A percentile compares a stretch with the other conserved stretches of the same genome.
These are phyloP conservation scores for Myotis lucifugus DNA, from an alignment of 2,113 vertebrate species.

Conservation along the genomic window DNA sequence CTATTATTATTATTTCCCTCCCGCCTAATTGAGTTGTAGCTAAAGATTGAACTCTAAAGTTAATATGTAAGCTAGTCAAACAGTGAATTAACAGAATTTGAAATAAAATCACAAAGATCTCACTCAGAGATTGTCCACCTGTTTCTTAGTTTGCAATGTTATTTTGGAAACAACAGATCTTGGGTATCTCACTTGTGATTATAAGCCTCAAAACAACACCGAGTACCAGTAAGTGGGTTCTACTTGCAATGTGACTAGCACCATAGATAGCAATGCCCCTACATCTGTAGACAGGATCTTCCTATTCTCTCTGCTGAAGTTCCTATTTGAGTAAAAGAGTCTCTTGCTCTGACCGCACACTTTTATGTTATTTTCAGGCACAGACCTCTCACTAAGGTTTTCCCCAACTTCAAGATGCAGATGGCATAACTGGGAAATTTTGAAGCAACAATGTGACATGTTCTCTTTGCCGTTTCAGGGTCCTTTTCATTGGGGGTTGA, in stretches of 20 bases:
- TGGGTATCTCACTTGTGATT: background rate
- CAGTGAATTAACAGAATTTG: background rate
- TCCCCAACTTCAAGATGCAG: background rate
- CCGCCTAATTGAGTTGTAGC: background rate
- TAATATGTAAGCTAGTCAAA: background rate
- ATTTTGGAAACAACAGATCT: background rate
- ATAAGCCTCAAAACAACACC: background rate
- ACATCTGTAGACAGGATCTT: background rate
- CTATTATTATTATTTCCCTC: background rate
- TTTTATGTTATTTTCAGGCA: background rate
- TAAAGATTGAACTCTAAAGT: background rate
- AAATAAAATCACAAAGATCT: background rate
- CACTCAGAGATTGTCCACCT: background rate
- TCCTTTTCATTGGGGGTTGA: background rate
- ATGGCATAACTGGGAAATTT: background rate
- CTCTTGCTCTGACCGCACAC: background rate
- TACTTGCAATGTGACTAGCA: background rate
- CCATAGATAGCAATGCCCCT: background rate
- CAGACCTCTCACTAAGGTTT: background rate
- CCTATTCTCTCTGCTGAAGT: background rate
- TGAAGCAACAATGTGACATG: background rate
- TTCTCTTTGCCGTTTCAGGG: background rate
- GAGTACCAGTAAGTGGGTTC: background rate
- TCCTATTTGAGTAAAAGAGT: background rate
- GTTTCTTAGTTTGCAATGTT: background rate